Percentiles rank a stretch among this genome's conserved stretches.
These are phyloP conservation scores for Cisticola juncidis DNA, from an alignment of 2,113 vertebrate genomes.

Conservation along the genomic window DNA sequence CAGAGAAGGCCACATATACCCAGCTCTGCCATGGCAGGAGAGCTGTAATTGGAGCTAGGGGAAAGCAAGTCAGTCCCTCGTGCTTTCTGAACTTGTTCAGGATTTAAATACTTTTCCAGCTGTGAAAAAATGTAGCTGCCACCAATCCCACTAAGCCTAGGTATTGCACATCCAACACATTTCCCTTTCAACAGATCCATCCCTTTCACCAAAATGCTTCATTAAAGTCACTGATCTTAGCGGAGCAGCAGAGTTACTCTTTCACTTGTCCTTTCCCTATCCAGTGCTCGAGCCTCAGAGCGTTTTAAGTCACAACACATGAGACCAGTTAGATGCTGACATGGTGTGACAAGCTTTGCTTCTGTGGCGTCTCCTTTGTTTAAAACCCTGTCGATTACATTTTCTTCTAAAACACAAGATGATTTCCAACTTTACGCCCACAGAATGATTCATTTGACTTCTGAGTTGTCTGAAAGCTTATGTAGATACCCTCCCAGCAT, in stretches of 20 bases:
- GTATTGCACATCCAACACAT: background rate
- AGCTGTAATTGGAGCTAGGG: background rate
- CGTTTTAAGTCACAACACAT: background rate
- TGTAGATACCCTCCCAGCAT: background rate
- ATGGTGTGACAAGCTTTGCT: constrained; percentile 25
- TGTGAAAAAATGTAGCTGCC: background rate
- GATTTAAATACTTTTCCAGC: background rate
- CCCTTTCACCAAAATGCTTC: constrained; percentile 18
- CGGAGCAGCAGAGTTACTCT: background rate
- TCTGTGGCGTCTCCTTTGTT: background rate
- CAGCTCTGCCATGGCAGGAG: background rate
- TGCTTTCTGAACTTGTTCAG: background rate
- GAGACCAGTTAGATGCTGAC: constrained; percentile 35
- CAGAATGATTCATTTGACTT: constrained; percentile 55
- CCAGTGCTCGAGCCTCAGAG: background rate
- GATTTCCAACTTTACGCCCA: background rate
- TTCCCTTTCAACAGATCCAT: constrained; percentile 6
- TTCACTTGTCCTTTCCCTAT: constrained; percentile 1
- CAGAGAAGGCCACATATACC: background rate
- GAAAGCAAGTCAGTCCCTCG: background rate
- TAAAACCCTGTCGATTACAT: background rate
- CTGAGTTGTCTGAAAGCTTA: background rate
- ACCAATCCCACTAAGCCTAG: background rate
- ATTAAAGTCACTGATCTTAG: background rate
- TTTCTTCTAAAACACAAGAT: constrained; percentile 14